Percentiles rank a stretch among this genome's conserved stretches.
Evolutionary conservation across 2,888 invertebrate genomes (phyloP).

Genomic region (Lamellibrachia columna): DNA sequence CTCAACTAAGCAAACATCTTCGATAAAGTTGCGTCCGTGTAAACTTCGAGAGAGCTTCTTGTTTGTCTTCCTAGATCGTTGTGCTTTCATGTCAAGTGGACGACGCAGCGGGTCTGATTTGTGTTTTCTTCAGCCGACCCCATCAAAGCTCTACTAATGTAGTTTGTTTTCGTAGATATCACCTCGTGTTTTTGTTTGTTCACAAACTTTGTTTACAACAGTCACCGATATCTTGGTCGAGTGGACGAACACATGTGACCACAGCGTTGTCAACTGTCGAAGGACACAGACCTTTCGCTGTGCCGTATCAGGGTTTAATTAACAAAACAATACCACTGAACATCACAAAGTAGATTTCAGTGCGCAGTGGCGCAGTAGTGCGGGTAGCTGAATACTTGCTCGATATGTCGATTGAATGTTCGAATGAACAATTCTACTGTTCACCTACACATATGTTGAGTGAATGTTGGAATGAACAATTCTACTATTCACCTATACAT

Average conservation of each 20-base stretch:
- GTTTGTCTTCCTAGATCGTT: not conserved
- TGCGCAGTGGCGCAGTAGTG: too few relatives aligned
- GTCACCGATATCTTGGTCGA: too few relatives aligned
- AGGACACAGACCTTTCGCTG: not conserved
- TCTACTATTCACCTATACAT: not conserved
- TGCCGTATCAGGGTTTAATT: too few relatives aligned
- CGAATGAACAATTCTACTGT: not conserved
- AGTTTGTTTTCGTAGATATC: not conserved
- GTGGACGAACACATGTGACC: not conserved
- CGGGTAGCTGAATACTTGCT: too few relatives aligned
- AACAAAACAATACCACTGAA: too few relatives aligned
- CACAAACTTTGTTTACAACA: not conserved
- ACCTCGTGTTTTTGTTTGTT: not conserved
- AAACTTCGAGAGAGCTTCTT: not conserved
- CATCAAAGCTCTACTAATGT: not conserved
- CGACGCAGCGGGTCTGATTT: not conserved
- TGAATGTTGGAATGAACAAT: not conserved
- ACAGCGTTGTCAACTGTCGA: not conserved
- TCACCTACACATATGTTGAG: not conserved
- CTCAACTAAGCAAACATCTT: not conserved
- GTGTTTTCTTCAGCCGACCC: not conserved
- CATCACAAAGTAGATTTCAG: too few relatives aligned
- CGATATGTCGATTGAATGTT: not conserved
- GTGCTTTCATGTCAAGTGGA: not conserved
- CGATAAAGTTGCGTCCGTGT: not conserved